Evolutionary conservation across 2,888 invertebrate genomes (phyloP).

Genomic region (Tupiocoris notatus): DNA sequence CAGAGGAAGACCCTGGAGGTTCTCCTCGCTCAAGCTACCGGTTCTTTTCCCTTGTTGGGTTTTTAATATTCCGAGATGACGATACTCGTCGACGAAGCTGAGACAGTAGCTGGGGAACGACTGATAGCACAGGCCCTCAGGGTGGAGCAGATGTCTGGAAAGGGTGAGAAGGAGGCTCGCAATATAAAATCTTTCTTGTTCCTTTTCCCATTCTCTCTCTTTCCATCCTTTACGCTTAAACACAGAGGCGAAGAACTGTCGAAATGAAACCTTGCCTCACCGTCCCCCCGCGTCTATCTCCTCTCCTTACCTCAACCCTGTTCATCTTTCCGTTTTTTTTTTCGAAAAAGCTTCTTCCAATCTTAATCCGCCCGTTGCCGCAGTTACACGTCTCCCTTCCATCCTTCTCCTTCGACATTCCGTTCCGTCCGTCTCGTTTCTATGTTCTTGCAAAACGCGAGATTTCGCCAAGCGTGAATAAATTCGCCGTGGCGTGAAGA

Average conservation of each 20-base stretch:
- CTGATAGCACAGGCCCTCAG: no score
- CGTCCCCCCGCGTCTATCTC: not conserved
- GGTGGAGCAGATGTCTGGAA: not conserved
- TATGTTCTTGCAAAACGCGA: not conserved
- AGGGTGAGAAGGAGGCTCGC: not conserved
- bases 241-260: conserved; percentile 22
- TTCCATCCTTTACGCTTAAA: conserved; percentile 19
- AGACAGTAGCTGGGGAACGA: not conserved
- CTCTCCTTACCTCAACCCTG: not conserved
- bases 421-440: not conserved
- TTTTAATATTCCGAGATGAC: conserved; percentile 38
- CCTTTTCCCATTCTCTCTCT: not conserved
- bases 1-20: not conserved
- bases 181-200: conserved; percentile 31
- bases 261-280: conserved; percentile 35
- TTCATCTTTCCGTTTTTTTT: not conserved
- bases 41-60: conserved; percentile 14
- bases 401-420: not conserved
- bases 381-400: not conserved
- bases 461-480: not conserved
- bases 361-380: not conserved
- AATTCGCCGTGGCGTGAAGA: not conserved
- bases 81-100: conserved; percentile 16
- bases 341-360: not conserved
- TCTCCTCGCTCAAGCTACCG: not conserved